These are phyloP conservation scores for Embiotoca jacksoni DNA, from an alignment of 2,113 vertebrate species.

Conservation along the genomic window DNA sequence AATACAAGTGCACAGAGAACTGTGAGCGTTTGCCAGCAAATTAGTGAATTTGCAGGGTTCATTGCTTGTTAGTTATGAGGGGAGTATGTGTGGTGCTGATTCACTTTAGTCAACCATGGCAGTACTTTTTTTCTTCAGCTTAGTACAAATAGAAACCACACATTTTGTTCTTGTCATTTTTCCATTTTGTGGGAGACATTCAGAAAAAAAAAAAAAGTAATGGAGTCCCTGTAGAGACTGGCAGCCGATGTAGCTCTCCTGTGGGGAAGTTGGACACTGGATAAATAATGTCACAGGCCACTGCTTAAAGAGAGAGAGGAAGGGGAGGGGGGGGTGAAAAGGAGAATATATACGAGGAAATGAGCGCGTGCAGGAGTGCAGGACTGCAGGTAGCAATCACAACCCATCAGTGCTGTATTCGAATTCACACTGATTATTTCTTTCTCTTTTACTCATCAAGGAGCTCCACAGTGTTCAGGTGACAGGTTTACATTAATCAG, in stretches of 20 bases:
- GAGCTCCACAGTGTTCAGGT: slow-evolving; percentile 13
- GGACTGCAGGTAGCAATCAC: slow-evolving; percentile 51
- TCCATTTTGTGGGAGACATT: slow-evolving; percentile 61
- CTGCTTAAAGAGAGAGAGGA: slow-evolving; percentile 48
- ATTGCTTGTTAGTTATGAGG: slow-evolving; percentile 61
- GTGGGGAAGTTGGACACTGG: slow-evolving; percentile 51
- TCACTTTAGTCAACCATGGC: slow-evolving; percentile 51
- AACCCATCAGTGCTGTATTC: slow-evolving; percentile 6
- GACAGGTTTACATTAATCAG: slow-evolving; percentile 37
- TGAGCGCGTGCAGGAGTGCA: slow-evolving; percentile 36
- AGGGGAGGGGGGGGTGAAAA: slow-evolving; percentile 18
- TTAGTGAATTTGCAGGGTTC: slow-evolving; percentile 59
- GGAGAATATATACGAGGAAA: slow-evolving; percentile 34
- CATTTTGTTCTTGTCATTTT: slow-evolving; percentile 75
- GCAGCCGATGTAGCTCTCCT: slow-evolving; percentile 57
- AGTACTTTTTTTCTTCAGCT: neutral
- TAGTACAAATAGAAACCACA: slow-evolving; percentile 53
- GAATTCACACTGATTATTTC: neutral
- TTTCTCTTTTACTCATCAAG: slow-evolving; percentile 26
- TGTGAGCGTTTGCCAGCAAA: slow-evolving; percentile 40
- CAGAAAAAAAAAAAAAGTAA: slow-evolving; percentile 60
- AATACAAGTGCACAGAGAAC: slow-evolving; percentile 30
- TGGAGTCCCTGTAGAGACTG: slow-evolving; percentile 65
- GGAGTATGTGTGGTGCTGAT: slow-evolving; percentile 21
- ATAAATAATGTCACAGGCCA: slow-evolving; percentile 71